These are phyloP conservation scores for Aviceda subcristata DNA, from an alignment of 2,113 vertebrate genomes.

Conservation along the genomic window DNA sequence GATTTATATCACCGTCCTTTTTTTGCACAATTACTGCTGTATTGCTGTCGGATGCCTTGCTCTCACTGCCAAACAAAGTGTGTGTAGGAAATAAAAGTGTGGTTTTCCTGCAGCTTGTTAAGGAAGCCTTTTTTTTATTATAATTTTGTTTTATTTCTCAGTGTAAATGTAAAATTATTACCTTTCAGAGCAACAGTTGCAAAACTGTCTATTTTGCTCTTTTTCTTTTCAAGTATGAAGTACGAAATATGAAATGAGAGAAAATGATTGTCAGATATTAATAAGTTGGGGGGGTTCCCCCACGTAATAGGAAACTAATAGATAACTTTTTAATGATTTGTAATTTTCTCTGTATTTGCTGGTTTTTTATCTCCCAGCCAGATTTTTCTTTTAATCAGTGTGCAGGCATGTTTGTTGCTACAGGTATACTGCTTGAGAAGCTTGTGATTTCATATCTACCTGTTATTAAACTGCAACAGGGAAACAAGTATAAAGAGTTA, in stretches of 20 bases:
- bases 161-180: background rate
- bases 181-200: background rate
- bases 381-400: background rate
- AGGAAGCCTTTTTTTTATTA: conserved; percentile 5
- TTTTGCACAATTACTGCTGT: conserved; percentile 59
- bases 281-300: background rate
- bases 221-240: background rate
- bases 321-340: background rate
- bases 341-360: background rate
- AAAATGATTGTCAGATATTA: background rate
- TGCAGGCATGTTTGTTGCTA: background rate
- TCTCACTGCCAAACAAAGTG: conserved; percentile 20
- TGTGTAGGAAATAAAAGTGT: conserved; percentile 19
- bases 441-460: background rate
- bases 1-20: conserved; percentile 70
- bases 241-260: background rate
- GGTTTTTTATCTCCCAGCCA: background rate
- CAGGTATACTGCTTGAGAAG: background rate
- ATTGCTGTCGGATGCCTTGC: background rate
- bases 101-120: conserved; percentile 33
- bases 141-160: background rate
- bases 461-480: background rate
- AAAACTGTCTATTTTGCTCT: background rate
- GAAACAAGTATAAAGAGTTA: background rate
- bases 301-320: background rate